Evolutionary conservation across 1,140 invertebrate genomes (phyloP), one percentile per base, ranked within the genome.

Genomic region (Drosophila truncata): DNA sequence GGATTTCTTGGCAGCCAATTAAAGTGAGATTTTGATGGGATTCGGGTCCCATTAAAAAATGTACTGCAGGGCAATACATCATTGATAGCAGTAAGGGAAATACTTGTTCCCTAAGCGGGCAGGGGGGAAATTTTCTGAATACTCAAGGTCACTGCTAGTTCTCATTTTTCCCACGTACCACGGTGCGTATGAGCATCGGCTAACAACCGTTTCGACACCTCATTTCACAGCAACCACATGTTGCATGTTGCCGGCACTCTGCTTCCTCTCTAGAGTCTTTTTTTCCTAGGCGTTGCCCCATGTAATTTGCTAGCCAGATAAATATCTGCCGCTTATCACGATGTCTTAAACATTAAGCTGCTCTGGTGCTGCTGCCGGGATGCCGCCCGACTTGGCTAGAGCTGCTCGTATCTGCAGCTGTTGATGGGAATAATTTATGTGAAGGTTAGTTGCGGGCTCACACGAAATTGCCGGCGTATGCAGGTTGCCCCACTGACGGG

Each of bases 351-450:
- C 66, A 70, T 70, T 67, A 54, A 69, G 42, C 66, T 70, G 50
- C 47, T 31, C 47, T 3, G 14, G 3, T n/a, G 49, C 27, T 23
- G 66, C 78, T 82, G 81, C 81, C 63, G 60, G 41, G 62, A 67
- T 64, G 65, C 63, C 47, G 65, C 60, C 47, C 66, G 66, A 54
- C 62, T 67, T 57, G 41, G 31, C 76, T 64, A 4, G 37, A 39
- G 16, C 23, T 39, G 39, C 62, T 60, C 39, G 55, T 69, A 61
- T 52, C 66, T 84, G 85, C 71, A 78, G 84, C 80, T 78, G 86
- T 87, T 87, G 85, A 90, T 88, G 84, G 85, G 84, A 84, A 90
- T 90, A 88, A 88, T 88, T 88, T 90, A 88, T 90, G 84, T 84
- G 85, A 88, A 88, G 84, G 78, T 88, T 90, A 84, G 81, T 88